Percentiles rank a stretch among this genome's conserved stretches.
Conservation (phyloP, 2,113 vertebrate genomes). For the Psophia crepitans region DNA sequence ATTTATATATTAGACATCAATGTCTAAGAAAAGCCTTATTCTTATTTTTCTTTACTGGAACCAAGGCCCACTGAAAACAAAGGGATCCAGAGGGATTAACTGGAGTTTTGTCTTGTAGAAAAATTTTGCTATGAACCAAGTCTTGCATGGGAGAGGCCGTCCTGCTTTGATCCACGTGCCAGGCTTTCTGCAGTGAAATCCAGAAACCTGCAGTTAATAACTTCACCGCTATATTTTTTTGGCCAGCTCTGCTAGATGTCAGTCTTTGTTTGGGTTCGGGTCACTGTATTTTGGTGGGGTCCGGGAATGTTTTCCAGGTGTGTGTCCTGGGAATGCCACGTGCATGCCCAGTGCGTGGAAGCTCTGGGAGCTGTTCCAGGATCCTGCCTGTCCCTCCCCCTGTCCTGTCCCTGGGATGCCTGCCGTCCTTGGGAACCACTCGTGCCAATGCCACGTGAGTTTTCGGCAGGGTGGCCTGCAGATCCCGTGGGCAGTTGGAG, state of each 20-base stretch:
- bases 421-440: not conserved
- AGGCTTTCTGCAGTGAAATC: not conserved
- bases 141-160: not conserved
- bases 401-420: not conserved
- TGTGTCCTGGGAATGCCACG: too few relatives aligned
- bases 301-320: not conserved
- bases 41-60: not conserved
- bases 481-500: fast-evolving
- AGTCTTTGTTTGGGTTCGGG: not conserved
- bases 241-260: not conserved
- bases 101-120: not conserved
- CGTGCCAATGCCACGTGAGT: fast-evolving
- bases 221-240: not conserved
- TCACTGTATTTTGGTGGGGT: not conserved
- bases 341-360: fast-evolving
- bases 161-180: not conserved
- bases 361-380: not conserved
- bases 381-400: not conserved
- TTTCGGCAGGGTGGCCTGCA: not conserved
- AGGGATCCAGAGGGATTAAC: not conserved
- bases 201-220: not conserved
- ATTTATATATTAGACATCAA: not conserved
- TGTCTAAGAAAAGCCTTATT: not conserved
- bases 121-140: not conserved
- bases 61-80: not conserved